These are phyloP conservation scores for Tenualosa thibaudeaui DNA, from an alignment of 2,797 vertebrate species.

Conservation along the genomic window DNA sequence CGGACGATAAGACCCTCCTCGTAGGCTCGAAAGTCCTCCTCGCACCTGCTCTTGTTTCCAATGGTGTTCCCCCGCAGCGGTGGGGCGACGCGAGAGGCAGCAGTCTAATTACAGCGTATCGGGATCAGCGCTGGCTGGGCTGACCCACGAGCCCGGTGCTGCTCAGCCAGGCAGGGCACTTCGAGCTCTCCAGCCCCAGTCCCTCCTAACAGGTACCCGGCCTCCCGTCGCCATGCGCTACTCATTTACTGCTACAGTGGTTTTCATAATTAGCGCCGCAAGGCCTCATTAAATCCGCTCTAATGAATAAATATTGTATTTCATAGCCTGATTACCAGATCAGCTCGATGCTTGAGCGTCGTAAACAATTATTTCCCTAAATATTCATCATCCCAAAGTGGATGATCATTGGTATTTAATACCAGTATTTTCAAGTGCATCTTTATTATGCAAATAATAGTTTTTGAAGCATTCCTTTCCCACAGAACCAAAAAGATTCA, in stretches of 20 bases:
- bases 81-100: slow-evolving; percentile 11
- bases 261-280: slow-evolving; percentile 99
- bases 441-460: slow-evolving; percentile 85
- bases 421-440: slow-evolving; percentile 84
- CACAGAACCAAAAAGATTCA: slow-evolving; percentile 49
- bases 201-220: slow-evolving; percentile 96
- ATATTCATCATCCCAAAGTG: slow-evolving; percentile 95
- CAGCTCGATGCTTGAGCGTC: slow-evolving; percentile 98
- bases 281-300: slow-evolving; percentile 99
- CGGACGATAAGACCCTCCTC: slow-evolving; percentile 3
- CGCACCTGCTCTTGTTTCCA: slow-evolving; percentile 7
- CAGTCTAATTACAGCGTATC: slow-evolving; percentile 29
- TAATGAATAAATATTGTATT: slow-evolving; percentile 99
- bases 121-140: slow-evolving; percentile 56
- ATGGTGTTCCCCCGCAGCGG: neutral
- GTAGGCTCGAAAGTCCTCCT: too few species aligned
- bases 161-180: slow-evolving; percentile 73
- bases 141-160: slow-evolving; percentile 75
- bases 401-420: slow-evolving; percentile 87
- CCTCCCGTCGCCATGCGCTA: slow-evolving; percentile 88
- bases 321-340: slow-evolving; percentile 99
- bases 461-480: slow-evolving; percentile 71
- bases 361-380: slow-evolving; percentile 99
- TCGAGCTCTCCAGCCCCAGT: slow-evolving; percentile 88
- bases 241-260: slow-evolving; percentile 99